Evolutionary conservation across 1,140 invertebrate species (phyloP).

Genomic region (Pseudomyrmex cubaensis): DNA sequence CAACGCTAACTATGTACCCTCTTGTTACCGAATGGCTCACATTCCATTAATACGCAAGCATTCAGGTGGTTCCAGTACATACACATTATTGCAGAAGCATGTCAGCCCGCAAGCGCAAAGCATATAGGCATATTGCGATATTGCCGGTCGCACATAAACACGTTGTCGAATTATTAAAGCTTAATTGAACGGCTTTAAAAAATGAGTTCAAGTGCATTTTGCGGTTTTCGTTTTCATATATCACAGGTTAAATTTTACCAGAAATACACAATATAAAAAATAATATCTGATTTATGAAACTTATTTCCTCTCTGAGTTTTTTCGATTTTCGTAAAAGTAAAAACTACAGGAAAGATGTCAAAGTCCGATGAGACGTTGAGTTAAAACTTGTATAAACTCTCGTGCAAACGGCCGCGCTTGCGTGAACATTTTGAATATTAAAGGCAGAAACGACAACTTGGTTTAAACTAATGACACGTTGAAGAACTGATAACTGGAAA

Average conservation of each 20-base stretch:
- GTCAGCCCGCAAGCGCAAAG: slow-evolving; percentile 41
- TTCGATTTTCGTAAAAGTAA: background rate
- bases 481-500: slow-evolving; percentile 32
- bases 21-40: slow-evolving; percentile 43
- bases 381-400: too few species aligned
- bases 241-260: background rate
- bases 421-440: slow-evolving; percentile 21
- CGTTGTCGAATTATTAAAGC: slow-evolving; percentile 29
- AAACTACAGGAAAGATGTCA: background rate
- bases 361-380: background rate
- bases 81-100: slow-evolving; percentile 54
- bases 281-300: background rate
- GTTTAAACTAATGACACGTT: slow-evolving; percentile 26
- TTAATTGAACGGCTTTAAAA: background rate
- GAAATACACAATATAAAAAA: background rate
- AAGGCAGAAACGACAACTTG: slow-evolving; percentile 4
- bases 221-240: background rate
- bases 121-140: slow-evolving; percentile 41
- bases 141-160: slow-evolving; percentile 30
- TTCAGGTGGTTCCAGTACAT: slow-evolving; percentile 51
- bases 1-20: slow-evolving; percentile 4
- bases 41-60: slow-evolving; percentile 60
- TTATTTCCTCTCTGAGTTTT: background rate
- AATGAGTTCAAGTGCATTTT: background rate
- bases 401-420: background rate